Percentiles rank a stretch among this genome's conserved stretches.
Evolutionary conservation across 2,888 invertebrate species (phyloP).

Genomic region (Eumerus sabulonum): DNA sequence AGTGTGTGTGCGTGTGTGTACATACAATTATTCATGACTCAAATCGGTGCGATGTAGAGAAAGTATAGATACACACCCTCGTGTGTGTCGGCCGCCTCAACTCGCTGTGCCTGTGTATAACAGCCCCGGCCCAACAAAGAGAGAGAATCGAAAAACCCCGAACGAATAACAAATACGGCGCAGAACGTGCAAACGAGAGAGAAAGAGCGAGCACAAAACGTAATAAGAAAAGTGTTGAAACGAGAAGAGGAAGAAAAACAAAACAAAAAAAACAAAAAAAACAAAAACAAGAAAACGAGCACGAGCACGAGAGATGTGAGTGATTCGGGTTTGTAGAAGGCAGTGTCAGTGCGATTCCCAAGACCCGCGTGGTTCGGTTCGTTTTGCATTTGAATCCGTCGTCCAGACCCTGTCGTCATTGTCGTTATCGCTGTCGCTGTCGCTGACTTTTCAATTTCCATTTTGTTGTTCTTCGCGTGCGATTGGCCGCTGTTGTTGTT

Average conservation of each 20-base stretch:
- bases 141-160: conserved; percentile 42
- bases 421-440: not conserved
- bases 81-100: not conserved
- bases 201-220: conserved; percentile 35
- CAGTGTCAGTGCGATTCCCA: conserved; percentile 36
- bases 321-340: conserved; percentile 28
- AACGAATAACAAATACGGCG: conserved; percentile 28
- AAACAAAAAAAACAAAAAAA: conserved; percentile 16
- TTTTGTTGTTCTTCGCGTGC: too few relatives aligned
- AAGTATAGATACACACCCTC: not conserved
- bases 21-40: not conserved
- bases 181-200: conserved; percentile 6
- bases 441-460: too few relatives aligned
- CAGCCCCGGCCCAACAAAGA: conserved; percentile 61
- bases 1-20: not conserved
- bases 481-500: too few relatives aligned
- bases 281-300: not conserved
- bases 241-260: too few relatives aligned
- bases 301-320: conserved; percentile 5
- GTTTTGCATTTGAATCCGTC: conserved; percentile 29
- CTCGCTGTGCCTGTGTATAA: conserved; percentile 36
- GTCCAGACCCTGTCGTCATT: conserved; percentile 8
- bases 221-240: not conserved
- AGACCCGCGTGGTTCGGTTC: conserved; percentile 37
- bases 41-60: conserved; percentile 8